Base-by-base conservation (phyloP, 2,888 invertebrate species). In the Trachelus stipa region DNA sequence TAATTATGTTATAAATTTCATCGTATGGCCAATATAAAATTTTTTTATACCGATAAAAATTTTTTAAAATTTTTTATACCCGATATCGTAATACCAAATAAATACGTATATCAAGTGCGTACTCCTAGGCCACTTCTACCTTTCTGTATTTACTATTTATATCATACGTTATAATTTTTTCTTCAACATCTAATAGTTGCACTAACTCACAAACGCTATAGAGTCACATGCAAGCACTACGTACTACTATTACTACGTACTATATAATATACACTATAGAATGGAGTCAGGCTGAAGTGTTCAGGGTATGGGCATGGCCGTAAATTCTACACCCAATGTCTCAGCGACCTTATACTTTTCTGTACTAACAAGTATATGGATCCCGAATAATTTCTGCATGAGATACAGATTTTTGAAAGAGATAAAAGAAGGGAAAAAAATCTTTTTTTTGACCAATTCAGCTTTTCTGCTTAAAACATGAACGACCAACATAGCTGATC, bases 281-380 rank as follows among this genome's bases (percentile, higher is more conserved):
- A 56, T 56, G 23, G 56, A 56, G 56, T 56, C 56, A 56, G 56
- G 56, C 56, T 56, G 56, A 69, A 34, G 79, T 90, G 89, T 91
- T 56, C 87, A 87, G 89, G 90, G 89, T 85, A 88, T 91, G 90
- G 89, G 89, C 87, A 90, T 89, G 89, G 89, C 85, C 87, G 86
- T 86, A 87, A 56, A 89, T 85, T 86, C 85, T 88, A 89, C 83
- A 89, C 91, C 91, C 90, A 91, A 88, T 91, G 90, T 91, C 91
- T 91, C 91, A 91, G 91, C 89, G 91, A 91, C 90, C 91, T 90
- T 90, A 84, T 82, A 81, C 85, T 78, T 68, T 78, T 68, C 35
- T 79, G 71, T 71, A 71, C 15, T 23, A 56, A 23, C 56, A 56
- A 56, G 56, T 56, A 56, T 23, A 56, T 56, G 56, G 9, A 56